Evolutionary conservation across 2,797 vertebrate species (phyloP).

Genomic region (Thunnus albacares): DNA sequence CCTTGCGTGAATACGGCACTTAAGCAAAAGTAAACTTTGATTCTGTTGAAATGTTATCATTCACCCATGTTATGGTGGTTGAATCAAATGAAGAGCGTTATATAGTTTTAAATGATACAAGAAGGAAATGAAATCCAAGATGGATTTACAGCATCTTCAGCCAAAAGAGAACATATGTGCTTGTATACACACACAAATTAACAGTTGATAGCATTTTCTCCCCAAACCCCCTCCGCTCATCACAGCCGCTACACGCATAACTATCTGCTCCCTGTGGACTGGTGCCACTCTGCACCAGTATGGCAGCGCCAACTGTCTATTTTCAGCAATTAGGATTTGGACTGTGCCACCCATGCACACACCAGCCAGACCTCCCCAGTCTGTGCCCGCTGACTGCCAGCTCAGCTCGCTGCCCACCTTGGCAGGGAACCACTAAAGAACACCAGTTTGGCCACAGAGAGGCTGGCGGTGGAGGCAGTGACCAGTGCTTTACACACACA

Average conservation of each 20-base stretch:
- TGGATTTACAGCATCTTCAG: conserved; percentile 8
- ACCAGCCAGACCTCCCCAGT: conserved; percentile 70
- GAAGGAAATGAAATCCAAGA: conserved; percentile 10
- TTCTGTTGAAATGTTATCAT: conserved; percentile 24
- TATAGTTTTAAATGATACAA: conserved; percentile 4
- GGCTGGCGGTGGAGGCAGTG: conserved; percentile 22
- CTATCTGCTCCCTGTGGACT: conserved; percentile 35
- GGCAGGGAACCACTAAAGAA: conserved; percentile 46
- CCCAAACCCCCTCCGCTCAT: conserved; percentile 6
- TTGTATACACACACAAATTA: conserved; percentile 19
- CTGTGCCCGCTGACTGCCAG: conserved; percentile 56
- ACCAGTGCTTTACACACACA: conserved; percentile 13
- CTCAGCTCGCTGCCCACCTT: conserved; percentile 55
- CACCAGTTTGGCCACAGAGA: conserved; percentile 33
- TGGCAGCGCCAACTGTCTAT: conserved; percentile 71
- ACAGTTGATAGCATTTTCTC: conserved; percentile 14
- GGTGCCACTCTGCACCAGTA: conserved; percentile 46
- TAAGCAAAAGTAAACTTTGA: conserved; percentile 38
- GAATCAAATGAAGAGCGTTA: conserved; percentile 29
- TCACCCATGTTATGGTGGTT: conserved; percentile 13
- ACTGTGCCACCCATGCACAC: conserved; percentile 43
- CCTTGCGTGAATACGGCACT: conserved; percentile 25
- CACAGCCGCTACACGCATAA: conserved; percentile 35
- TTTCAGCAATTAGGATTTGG: conserved; percentile 82
- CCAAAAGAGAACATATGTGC: conserved; percentile 41